Percentiles rank a stretch among this genome's conserved stretches.
Conservation (phyloP, 2,797 vertebrate species). For the Chiroxiphia lanceolata region DNA sequence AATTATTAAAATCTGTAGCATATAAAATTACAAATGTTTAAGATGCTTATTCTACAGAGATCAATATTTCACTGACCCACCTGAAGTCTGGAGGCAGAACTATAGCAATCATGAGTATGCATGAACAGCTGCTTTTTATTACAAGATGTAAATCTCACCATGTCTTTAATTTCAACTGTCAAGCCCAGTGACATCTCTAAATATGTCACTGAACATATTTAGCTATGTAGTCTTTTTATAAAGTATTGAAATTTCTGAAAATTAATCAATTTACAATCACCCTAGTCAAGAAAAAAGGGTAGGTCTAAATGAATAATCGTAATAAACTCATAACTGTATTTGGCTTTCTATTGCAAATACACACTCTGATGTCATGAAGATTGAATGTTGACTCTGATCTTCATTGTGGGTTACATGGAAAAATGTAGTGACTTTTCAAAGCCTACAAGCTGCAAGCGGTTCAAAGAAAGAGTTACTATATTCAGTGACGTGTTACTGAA, state of each 20-base stretch:
- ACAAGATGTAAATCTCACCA: not conserved
- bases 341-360: not conserved
- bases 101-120: not conserved
- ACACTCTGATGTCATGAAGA: not conserved
- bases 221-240: not conserved
- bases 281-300: not conserved
- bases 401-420: not conserved
- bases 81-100: not conserved
- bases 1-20: not conserved
- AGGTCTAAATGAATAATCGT: not conserved
- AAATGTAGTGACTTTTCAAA: not conserved
- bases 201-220: not conserved
- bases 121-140: not conserved
- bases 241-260: not conserved
- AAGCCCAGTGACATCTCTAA: not conserved
- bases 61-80: not conserved
- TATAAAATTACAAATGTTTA: not conserved
- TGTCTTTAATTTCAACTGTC: not conserved
- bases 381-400: not conserved
- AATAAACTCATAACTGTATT: not conserved
- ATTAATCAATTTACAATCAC: not conserved
- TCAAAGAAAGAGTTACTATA: not conserved
- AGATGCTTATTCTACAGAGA: not conserved
- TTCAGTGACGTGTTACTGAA: not conserved
- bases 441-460: not conserved